Conservation (phyloP, 2,797 vertebrate species). For the Tadarida brasiliensis region DNA sequence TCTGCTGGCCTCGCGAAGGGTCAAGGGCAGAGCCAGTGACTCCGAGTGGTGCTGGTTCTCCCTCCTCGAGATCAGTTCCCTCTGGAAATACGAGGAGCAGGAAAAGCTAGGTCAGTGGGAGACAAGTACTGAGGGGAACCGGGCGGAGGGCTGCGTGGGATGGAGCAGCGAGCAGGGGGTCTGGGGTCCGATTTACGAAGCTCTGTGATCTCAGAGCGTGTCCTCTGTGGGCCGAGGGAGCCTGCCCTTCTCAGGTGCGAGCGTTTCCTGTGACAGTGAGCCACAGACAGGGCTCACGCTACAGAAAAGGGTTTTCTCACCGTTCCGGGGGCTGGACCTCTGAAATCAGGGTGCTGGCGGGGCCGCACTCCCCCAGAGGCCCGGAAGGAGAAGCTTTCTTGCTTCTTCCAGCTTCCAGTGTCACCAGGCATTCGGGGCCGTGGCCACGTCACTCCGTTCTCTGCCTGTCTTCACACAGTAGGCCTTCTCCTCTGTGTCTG, state of each 20-base stretch:
- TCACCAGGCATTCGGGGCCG: rapidly evolving
- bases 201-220: neutral
- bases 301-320: neutral
- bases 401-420: neutral
- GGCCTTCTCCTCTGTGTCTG: neutral
- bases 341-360: neutral
- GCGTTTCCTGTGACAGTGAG: neutral
- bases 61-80: neutral
- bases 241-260: neutral
- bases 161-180: no score
- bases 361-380: neutral
- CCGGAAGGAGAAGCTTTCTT: no score
- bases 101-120: neutral
- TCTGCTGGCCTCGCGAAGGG: neutral
- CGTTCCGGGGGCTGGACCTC: neutral
- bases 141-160: rapidly evolving
- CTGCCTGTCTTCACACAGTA: rapidly evolving
- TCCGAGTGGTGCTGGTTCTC: rapidly evolving
- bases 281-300: neutral
- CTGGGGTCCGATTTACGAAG: neutral
- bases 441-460: neutral
- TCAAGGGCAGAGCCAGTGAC: no score
- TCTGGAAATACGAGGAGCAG: neutral
- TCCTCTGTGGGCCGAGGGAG: neutral
- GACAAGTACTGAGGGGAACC: neutral